phyloP scores from a whole-genome alignment of 2,797 vertebrate genomes.

The Sphaeramia orbicularis region DNA sequence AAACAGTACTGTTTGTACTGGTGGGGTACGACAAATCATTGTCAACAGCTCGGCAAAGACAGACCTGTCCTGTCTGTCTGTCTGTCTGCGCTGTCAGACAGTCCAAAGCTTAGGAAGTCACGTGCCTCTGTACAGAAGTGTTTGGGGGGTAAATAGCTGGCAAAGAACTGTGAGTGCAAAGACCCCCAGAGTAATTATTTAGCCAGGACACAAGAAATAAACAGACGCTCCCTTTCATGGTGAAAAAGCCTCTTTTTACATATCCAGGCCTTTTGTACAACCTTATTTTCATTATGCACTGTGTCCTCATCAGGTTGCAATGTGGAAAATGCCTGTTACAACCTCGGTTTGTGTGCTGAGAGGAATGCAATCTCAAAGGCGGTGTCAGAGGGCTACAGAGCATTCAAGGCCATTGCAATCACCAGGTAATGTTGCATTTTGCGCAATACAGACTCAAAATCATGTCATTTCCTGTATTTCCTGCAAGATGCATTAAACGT shows the following conservation, averaged over 20 bases:
- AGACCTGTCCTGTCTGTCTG: constrained; percentile 2
- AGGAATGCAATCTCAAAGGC: constrained; percentile 90
- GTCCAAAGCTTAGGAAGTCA: constrained; percentile 26
- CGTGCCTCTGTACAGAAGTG: constrained; percentile 17
- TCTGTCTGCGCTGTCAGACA: constrained; percentile 10
- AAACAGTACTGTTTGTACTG: constrained; percentile 4
- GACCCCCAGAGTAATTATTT: constrained; percentile 36
- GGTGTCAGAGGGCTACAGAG: constrained; percentile 87
- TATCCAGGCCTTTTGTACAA: not conserved
- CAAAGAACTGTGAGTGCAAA: constrained; percentile 50
- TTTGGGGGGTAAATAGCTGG: constrained; percentile 3
- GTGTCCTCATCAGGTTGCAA: constrained; percentile 90
- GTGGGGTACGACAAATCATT: constrained; percentile 18
- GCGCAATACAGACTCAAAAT: no score
- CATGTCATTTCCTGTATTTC: not conserved
- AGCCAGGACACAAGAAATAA: constrained; percentile 21
- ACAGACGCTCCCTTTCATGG: not conserved
- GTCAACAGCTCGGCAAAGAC: constrained; percentile 23
- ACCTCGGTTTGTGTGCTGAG: constrained; percentile 91
- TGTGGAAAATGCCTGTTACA: constrained; percentile 90
- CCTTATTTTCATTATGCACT: not conserved
- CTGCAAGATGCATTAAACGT: not conserved
- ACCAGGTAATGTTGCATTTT: constrained; percentile 81
- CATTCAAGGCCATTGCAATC: constrained; percentile 92
- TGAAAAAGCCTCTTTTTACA: not conserved